A percentile compares a stretch with the other conserved stretches of the same genome.
Evolutionary conservation across 2,797 vertebrate species (phyloP).

Genomic region (Acanthopagrus latus): DNA sequence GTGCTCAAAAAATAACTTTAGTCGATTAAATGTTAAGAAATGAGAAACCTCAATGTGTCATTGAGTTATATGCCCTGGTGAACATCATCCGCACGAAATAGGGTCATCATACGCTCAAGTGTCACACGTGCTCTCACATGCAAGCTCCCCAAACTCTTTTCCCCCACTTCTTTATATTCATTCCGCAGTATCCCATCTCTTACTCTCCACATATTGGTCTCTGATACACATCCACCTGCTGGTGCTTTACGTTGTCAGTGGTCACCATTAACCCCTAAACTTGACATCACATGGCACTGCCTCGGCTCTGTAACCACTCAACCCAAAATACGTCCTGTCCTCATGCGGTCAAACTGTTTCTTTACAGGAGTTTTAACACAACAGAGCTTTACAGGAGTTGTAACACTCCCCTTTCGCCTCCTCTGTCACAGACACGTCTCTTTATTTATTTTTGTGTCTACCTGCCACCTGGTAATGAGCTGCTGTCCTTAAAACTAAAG

Average conservation of each 20-base stretch:
- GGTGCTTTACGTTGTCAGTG: slow-evolving; percentile 27
- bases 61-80: slow-evolving; percentile 80
- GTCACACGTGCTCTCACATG: slow-evolving; percentile 60
- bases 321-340: slow-evolving; percentile 41
- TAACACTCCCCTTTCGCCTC: slow-evolving; percentile 12
- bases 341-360: slow-evolving; percentile 25
- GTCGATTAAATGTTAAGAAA: slow-evolving; percentile 83
- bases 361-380: slow-evolving; percentile 13
- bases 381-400: slow-evolving; percentile 17
- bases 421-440: slow-evolving; percentile 17
- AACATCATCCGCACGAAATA: slow-evolving; percentile 80
- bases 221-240: not conserved
- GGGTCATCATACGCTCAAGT: slow-evolving; percentile 78
- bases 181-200: slow-evolving; percentile 4
- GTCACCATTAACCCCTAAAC: slow-evolving; percentile 33
- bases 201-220: slow-evolving; percentile 1
- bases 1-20: slow-evolving; percentile 78
- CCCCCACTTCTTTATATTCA: slow-evolving; percentile 23
- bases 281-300: slow-evolving; percentile 44
- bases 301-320: slow-evolving; percentile 35
- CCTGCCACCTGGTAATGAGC: slow-evolving; percentile 37
- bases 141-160: slow-evolving; percentile 45
- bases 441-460: slow-evolving; percentile 27
- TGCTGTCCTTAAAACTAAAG: slow-evolving; percentile 34
- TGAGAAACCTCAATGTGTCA: slow-evolving; percentile 86